These are phyloP conservation scores for Drosophila bifasciata DNA, from an alignment of 1,140 invertebrate species.

Conservation along the genomic window DNA sequence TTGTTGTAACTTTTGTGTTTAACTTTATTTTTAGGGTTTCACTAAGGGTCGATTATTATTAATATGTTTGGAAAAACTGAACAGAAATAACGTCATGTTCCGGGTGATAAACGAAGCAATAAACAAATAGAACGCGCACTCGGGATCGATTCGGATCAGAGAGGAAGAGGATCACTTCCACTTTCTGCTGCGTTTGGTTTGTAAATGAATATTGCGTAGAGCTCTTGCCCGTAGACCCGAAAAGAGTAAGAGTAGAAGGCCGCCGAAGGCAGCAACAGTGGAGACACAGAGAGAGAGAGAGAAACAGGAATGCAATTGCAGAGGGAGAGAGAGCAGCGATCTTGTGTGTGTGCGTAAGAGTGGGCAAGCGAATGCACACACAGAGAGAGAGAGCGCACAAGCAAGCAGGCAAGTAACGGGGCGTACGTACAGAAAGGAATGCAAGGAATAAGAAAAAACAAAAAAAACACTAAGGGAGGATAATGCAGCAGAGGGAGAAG, in stretches of 20 bases:
- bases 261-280: slow-evolving; percentile 37
- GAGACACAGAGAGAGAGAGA: slow-evolving; percentile 16
- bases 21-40: slow-evolving; percentile 26
- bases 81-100: slow-evolving; percentile 44
- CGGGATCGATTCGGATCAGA: slow-evolving; percentile 15
- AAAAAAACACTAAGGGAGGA: slow-evolving; percentile 35
- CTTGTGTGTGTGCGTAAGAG: slow-evolving; percentile 1
- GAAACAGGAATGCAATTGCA: slow-evolving; percentile 76
- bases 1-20: slow-evolving; percentile 6
- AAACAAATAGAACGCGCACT: slow-evolving; percentile 27
- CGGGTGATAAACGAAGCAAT: no score
- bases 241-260: slow-evolving; percentile 42
- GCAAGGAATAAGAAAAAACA: slow-evolving; percentile 21
- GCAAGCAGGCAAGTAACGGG: slow-evolving; percentile 7
- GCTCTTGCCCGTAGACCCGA: slow-evolving; percentile 42
- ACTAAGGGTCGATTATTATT: slow-evolving; percentile 8
- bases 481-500: slow-evolving; percentile 25
- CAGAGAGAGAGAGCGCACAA: slow-evolving; percentile 19
- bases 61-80: slow-evolving; percentile 26
- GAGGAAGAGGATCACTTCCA: slow-evolving; percentile 67
- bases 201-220: slow-evolving; percentile 81
- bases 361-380: slow-evolving; percentile 56
- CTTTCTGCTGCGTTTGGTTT: slow-evolving; percentile 78
- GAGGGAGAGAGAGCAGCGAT: slow-evolving; percentile 28
- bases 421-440: slow-evolving; percentile 23